phyloP scores from a whole-genome alignment of 2,888 invertebrate species.

The Patella caerulea region DNA sequence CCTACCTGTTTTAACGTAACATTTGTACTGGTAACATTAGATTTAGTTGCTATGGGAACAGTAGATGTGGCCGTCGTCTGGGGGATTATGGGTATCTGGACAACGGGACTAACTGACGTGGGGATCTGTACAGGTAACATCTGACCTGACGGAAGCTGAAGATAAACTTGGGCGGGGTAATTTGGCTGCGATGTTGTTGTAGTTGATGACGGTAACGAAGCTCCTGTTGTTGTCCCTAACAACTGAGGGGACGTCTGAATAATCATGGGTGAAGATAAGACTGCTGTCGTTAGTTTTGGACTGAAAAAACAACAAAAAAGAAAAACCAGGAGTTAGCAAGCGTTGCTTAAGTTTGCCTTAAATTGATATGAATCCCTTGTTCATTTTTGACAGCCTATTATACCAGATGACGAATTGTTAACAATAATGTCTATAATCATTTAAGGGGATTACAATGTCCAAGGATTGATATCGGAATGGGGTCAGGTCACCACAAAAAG shows the following conservation, averaged over 20 bases:
- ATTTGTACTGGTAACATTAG: constrained; percentile 24
- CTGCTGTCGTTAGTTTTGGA: constrained; percentile 8
- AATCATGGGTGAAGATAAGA: not conserved
- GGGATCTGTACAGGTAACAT: constrained; percentile 72
- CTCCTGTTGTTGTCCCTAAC: not conserved
- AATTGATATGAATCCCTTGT: too few relatives aligned
- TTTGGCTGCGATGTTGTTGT: constrained; percentile 23
- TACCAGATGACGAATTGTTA: too few relatives aligned
- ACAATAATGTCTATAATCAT: too few relatives aligned
- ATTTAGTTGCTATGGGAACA: constrained; percentile 29
- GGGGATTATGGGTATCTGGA: constrained; percentile 13
- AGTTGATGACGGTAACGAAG: not conserved
- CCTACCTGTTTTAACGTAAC: constrained; percentile 41
- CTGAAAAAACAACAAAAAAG: not conserved
- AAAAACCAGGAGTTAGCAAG: too few relatives aligned
- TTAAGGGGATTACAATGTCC: too few relatives aligned
- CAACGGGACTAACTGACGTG: constrained; percentile 22
- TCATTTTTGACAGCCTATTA: too few relatives aligned
- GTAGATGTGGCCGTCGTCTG: constrained; percentile 25
- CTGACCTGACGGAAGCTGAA: constrained; percentile 75
- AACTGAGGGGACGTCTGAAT: not conserved
- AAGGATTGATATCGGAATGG: too few relatives aligned
- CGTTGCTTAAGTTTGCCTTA: too few relatives aligned
- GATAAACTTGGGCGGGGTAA: constrained; percentile 72
- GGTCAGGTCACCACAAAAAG: too few relatives aligned